Percentiles rank a stretch among this genome's conserved stretches.
These are phyloP conservation scores for Drosophila yakuba DNA, from an alignment of 1,140 invertebrate genomes.

Conservation along the genomic window DNA sequence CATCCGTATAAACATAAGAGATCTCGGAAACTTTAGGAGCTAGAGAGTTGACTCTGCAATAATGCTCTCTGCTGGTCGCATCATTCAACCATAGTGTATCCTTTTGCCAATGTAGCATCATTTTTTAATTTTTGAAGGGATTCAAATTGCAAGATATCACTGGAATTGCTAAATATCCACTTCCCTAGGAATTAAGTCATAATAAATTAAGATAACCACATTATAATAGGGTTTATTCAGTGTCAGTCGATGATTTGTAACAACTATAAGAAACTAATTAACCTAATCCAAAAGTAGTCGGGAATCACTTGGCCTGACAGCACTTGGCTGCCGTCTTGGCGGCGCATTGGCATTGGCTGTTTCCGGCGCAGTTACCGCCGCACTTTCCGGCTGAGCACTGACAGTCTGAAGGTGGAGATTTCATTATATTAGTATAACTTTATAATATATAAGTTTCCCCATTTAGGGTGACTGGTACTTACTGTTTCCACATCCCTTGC, in stretches of 20 bases:
- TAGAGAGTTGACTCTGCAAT: too few species aligned
- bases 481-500: conserved; percentile 76
- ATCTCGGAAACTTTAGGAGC: too few species aligned
- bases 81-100: too few species aligned
- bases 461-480: conserved; percentile 19
- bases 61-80: too few species aligned
- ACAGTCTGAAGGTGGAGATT: conserved; percentile 42
- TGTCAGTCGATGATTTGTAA: conserved; percentile 19
- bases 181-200: background rate
- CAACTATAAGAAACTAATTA: conserved; percentile 6
- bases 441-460: background rate
- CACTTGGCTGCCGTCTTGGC: conserved; percentile 50
- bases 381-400: conserved; percentile 69
- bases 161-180: too few species aligned
- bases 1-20: too few species aligned
- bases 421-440: conserved; percentile 3
- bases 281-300: background rate
- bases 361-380: conserved; percentile 60
- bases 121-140: too few species aligned
- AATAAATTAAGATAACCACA: background rate
- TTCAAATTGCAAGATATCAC: too few species aligned
- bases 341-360: conserved; percentile 61
- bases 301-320: conserved; percentile 60
- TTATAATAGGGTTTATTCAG: conserved; percentile 16
- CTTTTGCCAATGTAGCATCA: too few species aligned